phyloP scores from a whole-genome alignment of 2,113 vertebrate species.

The Sitta europaea region DNA sequence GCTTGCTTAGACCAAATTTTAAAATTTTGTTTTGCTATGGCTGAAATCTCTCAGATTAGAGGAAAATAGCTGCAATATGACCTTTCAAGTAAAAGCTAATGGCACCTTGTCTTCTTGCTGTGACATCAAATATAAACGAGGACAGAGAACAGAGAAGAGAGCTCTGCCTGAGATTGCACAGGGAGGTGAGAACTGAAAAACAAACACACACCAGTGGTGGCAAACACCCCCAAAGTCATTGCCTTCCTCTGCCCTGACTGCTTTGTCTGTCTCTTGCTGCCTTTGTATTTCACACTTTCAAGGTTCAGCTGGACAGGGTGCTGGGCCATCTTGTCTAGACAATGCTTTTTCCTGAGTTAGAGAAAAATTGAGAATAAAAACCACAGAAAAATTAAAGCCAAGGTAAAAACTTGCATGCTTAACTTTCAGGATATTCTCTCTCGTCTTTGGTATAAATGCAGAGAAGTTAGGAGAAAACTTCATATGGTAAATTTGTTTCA shows the following conservation, averaged over 20 bases:
- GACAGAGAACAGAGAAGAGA: not conserved
- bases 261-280: rapidly evolving
- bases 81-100: conserved; percentile 57
- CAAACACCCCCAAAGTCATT: not conserved
- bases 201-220: not conserved
- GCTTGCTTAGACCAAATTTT: conserved; percentile 42
- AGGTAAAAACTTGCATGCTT: not conserved
- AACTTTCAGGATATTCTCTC: not conserved
- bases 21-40: not conserved
- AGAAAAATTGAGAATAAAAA: not conserved
- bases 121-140: not conserved
- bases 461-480: not conserved
- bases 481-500: not conserved
- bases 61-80: conserved; percentile 4
- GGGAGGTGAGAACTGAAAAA: not conserved
- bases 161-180: not conserved
- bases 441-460: not conserved
- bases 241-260: not conserved
- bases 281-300: not conserved
- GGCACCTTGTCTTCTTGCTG: not conserved
- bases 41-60: conserved; percentile 14
- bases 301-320: not conserved
- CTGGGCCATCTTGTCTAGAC: not conserved
- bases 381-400: not conserved
- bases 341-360: not conserved